Conservation (phyloP, 2,888 invertebrate species). For the Aproaerema taeniolella region DNA sequence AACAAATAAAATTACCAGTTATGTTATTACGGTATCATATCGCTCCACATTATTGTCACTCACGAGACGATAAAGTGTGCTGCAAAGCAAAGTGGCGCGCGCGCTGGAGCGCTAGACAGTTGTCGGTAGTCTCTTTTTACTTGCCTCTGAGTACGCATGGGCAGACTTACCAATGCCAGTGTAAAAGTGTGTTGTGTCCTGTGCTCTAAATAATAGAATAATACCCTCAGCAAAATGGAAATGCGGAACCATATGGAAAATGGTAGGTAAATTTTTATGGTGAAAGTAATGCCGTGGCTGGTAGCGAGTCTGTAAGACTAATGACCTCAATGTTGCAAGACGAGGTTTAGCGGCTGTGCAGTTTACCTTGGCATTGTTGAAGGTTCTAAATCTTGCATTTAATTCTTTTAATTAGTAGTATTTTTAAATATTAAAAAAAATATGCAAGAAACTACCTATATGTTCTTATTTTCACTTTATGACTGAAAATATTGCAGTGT, state of each 20-base stretch:
- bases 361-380: conserved; percentile 21
- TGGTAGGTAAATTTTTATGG: conserved; percentile 35
- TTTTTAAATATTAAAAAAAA: too few species aligned
- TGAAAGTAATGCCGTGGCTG: conserved; percentile 46
- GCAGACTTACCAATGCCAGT: conserved; percentile 15
- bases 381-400: too few species aligned
- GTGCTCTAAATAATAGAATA: conserved; percentile 17
- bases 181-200: conserved; percentile 19
- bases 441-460: too few species aligned
- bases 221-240: conserved; percentile 33
- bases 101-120: conserved; percentile 21
- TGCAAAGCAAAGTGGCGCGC: conserved; percentile 25
- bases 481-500: too few species aligned
- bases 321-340: conserved; percentile 27
- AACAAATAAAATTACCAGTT: too few species aligned
- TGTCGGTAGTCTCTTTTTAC: conserved; percentile 31
- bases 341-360: conserved; percentile 4
- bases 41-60: conserved; percentile 8
- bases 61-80: conserved; percentile 10
- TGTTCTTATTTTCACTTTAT: too few species aligned
- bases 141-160: conserved; percentile 22
- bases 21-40: too few species aligned
- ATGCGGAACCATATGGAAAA: conserved; percentile 34
- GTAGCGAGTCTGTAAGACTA: conserved; percentile 16
- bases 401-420: too few species aligned